Evolutionary conservation across 2,113 vertebrate species (phyloP).

Genomic region (Parus major): DNA sequence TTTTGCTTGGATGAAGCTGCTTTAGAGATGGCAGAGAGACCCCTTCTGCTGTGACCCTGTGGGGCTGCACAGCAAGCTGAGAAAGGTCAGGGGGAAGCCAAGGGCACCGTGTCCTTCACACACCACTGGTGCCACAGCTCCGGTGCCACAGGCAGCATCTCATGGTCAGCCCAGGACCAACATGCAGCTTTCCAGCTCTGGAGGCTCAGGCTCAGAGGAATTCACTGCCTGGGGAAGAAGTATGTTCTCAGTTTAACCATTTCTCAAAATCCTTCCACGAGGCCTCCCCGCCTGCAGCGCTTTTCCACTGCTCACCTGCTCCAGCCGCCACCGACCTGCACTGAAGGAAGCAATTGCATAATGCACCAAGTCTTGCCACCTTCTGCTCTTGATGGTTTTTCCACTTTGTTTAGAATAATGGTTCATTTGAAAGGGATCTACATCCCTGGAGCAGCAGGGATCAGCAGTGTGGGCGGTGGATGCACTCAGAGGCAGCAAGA

Average conservation of each 20-base stretch:
- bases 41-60: background rate
- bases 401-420: background rate
- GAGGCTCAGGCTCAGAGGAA: background rate
- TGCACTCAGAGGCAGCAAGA: background rate
- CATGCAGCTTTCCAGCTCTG: background rate
- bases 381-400: background rate
- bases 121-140: fast-evolving
- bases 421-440: background rate
- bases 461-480: background rate
- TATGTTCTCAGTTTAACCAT: background rate
- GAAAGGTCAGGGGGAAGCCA: background rate
- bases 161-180: fast-evolving
- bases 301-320: background rate
- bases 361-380: background rate
- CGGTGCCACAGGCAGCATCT: fast-evolving
- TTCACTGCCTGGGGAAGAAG: background rate
- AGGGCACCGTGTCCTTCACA: background rate
- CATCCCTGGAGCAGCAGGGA: background rate
- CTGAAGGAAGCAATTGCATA: background rate
- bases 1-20: fast-evolving
- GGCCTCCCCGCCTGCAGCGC: background rate
- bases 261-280: background rate
- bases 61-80: background rate
- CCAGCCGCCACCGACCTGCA: background rate
- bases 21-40: background rate